Evolutionary conservation across 2,888 invertebrate species (phyloP).

Genomic region (Polyploca ridens): DNA sequence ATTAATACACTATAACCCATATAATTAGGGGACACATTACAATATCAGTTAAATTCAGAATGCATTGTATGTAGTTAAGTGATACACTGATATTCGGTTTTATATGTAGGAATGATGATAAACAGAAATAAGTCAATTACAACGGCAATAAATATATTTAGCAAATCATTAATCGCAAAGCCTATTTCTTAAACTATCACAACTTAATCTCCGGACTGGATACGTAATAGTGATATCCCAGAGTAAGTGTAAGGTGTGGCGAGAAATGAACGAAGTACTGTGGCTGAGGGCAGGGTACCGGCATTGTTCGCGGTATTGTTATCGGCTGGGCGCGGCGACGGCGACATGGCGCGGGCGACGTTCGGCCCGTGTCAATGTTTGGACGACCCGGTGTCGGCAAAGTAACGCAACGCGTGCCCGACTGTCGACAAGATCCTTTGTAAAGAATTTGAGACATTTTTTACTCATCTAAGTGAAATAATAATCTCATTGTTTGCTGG

Average conservation of each 20-base stretch:
- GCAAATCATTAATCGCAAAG: too few species aligned
- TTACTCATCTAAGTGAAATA: not conserved
- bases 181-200: not conserved
- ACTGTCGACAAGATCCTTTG: constrained; percentile 59
- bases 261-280: constrained; percentile 36
- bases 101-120: too few species aligned
- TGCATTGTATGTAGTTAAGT: too few species aligned
- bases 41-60: not conserved
- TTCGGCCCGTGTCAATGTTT: constrained; percentile 70
- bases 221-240: not conserved
- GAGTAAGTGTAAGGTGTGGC: not conserved
- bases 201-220: not conserved
- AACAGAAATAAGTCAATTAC: too few species aligned
- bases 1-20: too few species aligned
- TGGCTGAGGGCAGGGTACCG: constrained; percentile 46
- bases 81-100: too few species aligned
- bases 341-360: constrained; percentile 14
- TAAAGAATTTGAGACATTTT: constrained; percentile 39
- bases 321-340: constrained; percentile 67
- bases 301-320: constrained; percentile 69
- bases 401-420: constrained; percentile 23
- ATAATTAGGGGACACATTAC: not conserved
- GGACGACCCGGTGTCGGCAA: constrained; percentile 34
- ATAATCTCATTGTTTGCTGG: too few species aligned
- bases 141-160: too few species aligned